A percentile compares a stretch with the other conserved stretches of the same genome.
Evolutionary conservation across 2,888 invertebrate genomes (phyloP).

Genomic region (Acleris laterana): DNA sequence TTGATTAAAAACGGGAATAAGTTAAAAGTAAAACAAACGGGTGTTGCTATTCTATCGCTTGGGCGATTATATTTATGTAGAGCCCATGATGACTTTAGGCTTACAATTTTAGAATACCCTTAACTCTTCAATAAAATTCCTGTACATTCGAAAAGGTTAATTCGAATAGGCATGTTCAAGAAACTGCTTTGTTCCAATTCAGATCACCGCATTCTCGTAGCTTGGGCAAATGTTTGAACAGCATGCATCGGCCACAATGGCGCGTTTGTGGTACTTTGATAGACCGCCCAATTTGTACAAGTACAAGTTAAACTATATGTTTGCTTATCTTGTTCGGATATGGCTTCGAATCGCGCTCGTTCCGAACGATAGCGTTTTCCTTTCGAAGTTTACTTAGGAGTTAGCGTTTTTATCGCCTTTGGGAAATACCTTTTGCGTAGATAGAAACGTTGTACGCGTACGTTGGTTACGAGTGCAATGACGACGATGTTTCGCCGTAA

Average conservation of each 20-base stretch:
- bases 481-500: neutral
- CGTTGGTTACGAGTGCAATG: slow-evolving; percentile 4
- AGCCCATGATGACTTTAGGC: too few species aligned
- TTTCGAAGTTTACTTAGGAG: slow-evolving; percentile 50
- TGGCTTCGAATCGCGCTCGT: slow-evolving; percentile 32
- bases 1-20: too few species aligned
- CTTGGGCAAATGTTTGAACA: slow-evolving; percentile 50
- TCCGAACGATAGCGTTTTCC: slow-evolving; percentile 39
- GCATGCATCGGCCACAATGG: slow-evolving; percentile 48
- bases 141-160: neutral
- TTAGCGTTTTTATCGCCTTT: slow-evolving; percentile 55
- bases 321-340: slow-evolving; percentile 19
- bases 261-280: slow-evolving; percentile 46
- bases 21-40: too few species aligned
- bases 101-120: neutral
- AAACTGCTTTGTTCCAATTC: slow-evolving; percentile 27
- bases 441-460: slow-evolving; percentile 17
- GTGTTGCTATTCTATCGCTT: too few species aligned
- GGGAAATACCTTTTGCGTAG: slow-evolving; percentile 46
- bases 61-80: too few species aligned
- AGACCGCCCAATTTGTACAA: slow-evolving; percentile 43
- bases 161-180: slow-evolving; percentile 1
- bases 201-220: slow-evolving; percentile 18
- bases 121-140: neutral
- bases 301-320: slow-evolving; percentile 9